Percentiles rank a stretch among this genome's conserved stretches.
Conservation (phyloP, 1,140 invertebrate genomes). For the Drosophila ficusphila region DNA sequence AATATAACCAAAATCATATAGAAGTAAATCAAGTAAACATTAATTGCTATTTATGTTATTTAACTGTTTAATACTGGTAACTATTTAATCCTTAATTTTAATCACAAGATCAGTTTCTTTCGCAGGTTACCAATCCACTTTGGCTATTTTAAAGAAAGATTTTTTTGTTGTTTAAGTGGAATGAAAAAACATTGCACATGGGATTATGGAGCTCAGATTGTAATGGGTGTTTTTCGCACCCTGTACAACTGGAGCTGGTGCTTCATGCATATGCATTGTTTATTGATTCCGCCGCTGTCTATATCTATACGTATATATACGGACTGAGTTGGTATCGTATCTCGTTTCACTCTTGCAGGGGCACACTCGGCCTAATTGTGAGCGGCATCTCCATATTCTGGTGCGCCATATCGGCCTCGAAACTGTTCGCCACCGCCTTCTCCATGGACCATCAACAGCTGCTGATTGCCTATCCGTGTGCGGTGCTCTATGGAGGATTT, state of each 20-base stretch:
- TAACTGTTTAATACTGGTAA: too few relatives aligned
- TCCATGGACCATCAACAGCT: conserved; percentile 92
- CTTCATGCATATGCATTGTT: conserved; percentile 79
- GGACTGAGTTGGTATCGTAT: conserved; percentile 48
- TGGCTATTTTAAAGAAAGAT: too few relatives aligned
- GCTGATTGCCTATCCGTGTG: conserved; percentile 94
- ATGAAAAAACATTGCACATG: neutral
- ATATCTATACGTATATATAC: conserved; percentile 52
- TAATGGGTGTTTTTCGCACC: neutral
- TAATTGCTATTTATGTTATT: too few relatives aligned
- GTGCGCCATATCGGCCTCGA: conserved; percentile 93
- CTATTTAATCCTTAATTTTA: too few relatives aligned
- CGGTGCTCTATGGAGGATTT: conserved; percentile 93
- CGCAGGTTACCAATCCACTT: too few relatives aligned
- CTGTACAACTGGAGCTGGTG: neutral
- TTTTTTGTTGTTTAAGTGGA: too few relatives aligned
- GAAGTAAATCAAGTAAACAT: too few relatives aligned
- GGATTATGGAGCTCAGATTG: neutral
- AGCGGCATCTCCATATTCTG: conserved; percentile 90
- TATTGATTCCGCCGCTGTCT: conserved; percentile 66
- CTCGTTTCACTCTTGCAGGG: conserved; percentile 76
- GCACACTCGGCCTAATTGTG: conserved; percentile 86
- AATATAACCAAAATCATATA: neutral
- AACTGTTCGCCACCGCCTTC: conserved; percentile 91
- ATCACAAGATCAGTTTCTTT: too few relatives aligned